phyloP scores from a whole-genome alignment of 2,888 invertebrate genomes.

The Caenorhabditis angaria region DNA sequence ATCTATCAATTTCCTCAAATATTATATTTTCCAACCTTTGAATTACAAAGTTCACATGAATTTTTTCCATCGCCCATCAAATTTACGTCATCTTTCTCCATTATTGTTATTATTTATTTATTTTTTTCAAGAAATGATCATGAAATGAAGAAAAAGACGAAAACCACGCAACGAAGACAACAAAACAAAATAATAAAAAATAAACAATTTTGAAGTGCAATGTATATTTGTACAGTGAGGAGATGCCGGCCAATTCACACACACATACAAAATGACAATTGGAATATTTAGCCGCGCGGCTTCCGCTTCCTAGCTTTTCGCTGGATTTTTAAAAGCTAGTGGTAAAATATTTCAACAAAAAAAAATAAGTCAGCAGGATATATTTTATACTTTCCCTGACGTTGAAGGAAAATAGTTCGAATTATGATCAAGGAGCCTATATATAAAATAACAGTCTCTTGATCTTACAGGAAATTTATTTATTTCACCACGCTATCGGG shows the following conservation, averaged over 20 bases:
- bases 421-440: too few relatives aligned
- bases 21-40: neutral
- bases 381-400: too few relatives aligned
- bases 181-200: neutral
- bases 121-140: neutral
- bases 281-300: neutral
- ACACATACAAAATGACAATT: neutral
- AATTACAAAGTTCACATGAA: neutral
- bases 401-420: too few relatives aligned
- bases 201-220: constrained; percentile 2
- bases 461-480: too few relatives aligned
- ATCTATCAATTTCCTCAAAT: neutral
- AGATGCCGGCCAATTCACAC: neutral
- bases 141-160: neutral
- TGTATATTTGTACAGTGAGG: constrained; percentile 3
- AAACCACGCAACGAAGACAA: neutral
- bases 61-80: neutral
- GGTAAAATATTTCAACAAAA: too few relatives aligned
- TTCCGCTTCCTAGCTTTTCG: neutral
- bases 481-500: too few relatives aligned
- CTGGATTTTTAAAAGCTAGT: too few relatives aligned
- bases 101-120: neutral
- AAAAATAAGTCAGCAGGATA: too few relatives aligned
- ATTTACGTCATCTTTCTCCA: neutral
- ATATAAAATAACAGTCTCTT: too few relatives aligned